Conservation (phyloP, 2,113 vertebrate genomes). For the Azemiops feae region DNA sequence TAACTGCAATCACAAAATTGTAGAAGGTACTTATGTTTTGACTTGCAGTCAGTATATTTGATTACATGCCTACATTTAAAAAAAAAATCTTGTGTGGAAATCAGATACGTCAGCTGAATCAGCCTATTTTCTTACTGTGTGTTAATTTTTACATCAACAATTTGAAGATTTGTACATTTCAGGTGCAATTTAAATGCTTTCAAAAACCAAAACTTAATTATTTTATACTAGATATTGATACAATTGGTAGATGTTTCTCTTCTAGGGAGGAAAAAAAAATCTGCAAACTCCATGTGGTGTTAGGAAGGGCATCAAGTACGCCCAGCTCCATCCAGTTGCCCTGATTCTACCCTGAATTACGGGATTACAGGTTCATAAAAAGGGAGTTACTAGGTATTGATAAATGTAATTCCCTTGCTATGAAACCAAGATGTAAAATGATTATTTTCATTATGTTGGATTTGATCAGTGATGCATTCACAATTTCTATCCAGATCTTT, state of each 20-base stretch:
- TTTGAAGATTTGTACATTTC: not conserved
- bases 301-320: not conserved
- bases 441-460: not conserved
- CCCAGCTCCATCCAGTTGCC: not conserved
- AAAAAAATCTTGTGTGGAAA: not conserved
- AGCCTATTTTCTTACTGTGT: not conserved
- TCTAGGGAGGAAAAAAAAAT: not conserved
- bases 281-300: not conserved
- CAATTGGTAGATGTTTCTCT: not conserved
- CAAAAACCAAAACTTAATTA: not conserved
- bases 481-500: not conserved
- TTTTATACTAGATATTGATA: not conserved
- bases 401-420: not conserved
- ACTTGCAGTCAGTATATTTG: not conserved
- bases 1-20: slow-evolving; percentile 72
- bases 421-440: not conserved
- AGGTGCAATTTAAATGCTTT: not conserved
- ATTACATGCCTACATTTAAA: not conserved
- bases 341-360: not conserved
- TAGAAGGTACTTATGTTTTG: slow-evolving; percentile 62
- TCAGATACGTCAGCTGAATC: not conserved
- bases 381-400: not conserved
- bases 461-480: not conserved
- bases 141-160: not conserved
- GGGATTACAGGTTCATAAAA: not conserved